These are phyloP conservation scores for Centrocercus urophasianus DNA, from an alignment of 2,113 vertebrate species.

Conservation along the genomic window DNA sequence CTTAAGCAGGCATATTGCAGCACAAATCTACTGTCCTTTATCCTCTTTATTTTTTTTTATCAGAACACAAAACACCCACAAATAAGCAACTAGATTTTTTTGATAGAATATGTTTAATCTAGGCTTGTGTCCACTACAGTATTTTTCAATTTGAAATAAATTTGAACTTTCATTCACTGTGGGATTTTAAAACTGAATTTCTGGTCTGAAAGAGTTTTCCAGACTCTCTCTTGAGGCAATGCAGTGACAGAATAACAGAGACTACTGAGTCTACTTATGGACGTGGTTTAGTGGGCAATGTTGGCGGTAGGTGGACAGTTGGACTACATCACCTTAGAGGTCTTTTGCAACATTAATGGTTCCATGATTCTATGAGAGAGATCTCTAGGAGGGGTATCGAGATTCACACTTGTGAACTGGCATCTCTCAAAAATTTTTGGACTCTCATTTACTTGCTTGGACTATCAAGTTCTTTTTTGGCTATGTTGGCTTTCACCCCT, in stretches of 20 bases:
- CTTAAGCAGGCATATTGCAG: background rate
- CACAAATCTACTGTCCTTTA: background rate
- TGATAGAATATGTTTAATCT: background rate
- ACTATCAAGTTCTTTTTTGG: background rate
- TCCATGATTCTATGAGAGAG: background rate
- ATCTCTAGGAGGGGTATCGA: background rate
- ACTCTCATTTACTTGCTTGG: background rate
- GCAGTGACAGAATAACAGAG: no score
- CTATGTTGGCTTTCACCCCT: background rate
- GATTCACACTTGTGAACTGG: background rate
- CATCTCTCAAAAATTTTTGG: background rate
- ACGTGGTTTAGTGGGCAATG: no score
- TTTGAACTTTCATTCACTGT: background rate
- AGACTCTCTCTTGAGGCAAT: background rate
- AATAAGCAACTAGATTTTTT: background rate
- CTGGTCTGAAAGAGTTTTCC: background rate
- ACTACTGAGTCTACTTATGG: background rate
- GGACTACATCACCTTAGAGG: no score
- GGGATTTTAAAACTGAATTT: background rate
- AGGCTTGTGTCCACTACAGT: background rate
- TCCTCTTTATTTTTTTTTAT: background rate
- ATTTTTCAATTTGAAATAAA: background rate
- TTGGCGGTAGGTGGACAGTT: no score
- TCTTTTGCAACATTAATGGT: no score
- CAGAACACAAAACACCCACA: background rate